Conservation (phyloP, 2,113 vertebrate genomes). For the Planiliza haematocheilus region DNA sequence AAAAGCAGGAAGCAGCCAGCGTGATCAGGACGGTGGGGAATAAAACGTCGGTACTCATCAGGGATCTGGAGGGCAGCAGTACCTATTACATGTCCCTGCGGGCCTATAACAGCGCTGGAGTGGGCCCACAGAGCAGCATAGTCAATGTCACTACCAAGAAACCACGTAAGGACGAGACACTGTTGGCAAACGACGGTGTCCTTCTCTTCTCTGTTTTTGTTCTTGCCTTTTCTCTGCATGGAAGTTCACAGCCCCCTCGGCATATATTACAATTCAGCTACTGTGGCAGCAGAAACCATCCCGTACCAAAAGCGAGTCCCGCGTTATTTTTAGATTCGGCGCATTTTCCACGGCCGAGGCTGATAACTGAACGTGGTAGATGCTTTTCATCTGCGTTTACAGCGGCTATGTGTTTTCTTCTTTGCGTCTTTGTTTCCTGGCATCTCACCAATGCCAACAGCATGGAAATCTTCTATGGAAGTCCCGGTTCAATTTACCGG, state of each 20-base stretch:
- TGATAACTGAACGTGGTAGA: not conserved
- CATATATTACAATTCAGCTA: conserved; percentile 7
- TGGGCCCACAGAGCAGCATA: conserved; percentile 88
- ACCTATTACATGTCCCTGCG: conserved; percentile 89
- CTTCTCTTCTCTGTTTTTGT: conserved; percentile 16
- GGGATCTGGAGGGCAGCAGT: conserved; percentile 87
- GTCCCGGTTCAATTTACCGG: conserved; percentile 1
- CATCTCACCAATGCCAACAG: not conserved
- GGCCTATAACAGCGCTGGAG: conserved; percentile 93
- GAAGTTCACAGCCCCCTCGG: not conserved
- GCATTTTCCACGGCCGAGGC: not conserved
- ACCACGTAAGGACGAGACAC: conserved; percentile 87
- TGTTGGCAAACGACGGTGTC: conserved; percentile 11
- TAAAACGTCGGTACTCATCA: conserved; percentile 87
- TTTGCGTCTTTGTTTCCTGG: not conserved
- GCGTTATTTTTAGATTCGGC: not conserved
- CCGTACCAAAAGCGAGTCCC: not conserved
- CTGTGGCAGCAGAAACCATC: not conserved
- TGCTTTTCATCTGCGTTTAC: not conserved
- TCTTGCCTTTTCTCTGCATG: not conserved
- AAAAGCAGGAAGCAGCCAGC: conserved; percentile 89
- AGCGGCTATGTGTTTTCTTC: too few species aligned
- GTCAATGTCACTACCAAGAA: conserved; percentile 95
- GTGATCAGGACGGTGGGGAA: conserved; percentile 91
- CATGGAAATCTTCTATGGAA: conserved; percentile 26